These are phyloP conservation scores for Pinna nobilis DNA, from an alignment of 1,140 invertebrate species.

Conservation along the genomic window DNA sequence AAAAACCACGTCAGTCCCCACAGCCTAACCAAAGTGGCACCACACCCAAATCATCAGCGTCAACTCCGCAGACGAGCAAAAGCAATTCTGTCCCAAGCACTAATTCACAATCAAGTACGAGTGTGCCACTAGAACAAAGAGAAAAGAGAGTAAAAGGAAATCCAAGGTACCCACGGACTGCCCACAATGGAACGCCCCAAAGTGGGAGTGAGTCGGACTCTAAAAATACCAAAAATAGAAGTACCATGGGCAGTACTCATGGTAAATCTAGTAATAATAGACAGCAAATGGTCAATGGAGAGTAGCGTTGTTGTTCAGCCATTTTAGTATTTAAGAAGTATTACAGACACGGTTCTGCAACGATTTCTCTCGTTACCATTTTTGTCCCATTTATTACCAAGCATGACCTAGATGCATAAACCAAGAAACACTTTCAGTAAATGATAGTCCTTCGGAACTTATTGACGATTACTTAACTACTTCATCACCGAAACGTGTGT, in stretches of 20 bases:
- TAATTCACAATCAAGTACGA: conserved; percentile 17
- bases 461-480: no score
- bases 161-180: conserved; percentile 1
- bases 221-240: conserved; percentile 53
- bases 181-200: conserved; percentile 40
- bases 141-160: conserved; percentile 50
- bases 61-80: conserved; percentile 6
- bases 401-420: no score
- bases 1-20: neutral
- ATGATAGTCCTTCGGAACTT: no score
- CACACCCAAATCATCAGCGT: conserved; percentile 18
- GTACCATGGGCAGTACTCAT: conserved; percentile 39
- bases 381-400: no score
- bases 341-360: no score
- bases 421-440: no score
- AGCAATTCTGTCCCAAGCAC: neutral
- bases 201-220: conserved; percentile 65
- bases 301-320: conserved; percentile 45
- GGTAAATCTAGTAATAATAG: conserved; percentile 33
- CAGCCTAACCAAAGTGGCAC: conserved; percentile 12
- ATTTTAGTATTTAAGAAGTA: no score
- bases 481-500: no score
- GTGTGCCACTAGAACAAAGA: conserved; percentile 39
- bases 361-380: no score
- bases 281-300: conserved; percentile 66